Base-by-base conservation (phyloP, 2,113 vertebrate species). In the Xiphophorus couchianus region DNA sequence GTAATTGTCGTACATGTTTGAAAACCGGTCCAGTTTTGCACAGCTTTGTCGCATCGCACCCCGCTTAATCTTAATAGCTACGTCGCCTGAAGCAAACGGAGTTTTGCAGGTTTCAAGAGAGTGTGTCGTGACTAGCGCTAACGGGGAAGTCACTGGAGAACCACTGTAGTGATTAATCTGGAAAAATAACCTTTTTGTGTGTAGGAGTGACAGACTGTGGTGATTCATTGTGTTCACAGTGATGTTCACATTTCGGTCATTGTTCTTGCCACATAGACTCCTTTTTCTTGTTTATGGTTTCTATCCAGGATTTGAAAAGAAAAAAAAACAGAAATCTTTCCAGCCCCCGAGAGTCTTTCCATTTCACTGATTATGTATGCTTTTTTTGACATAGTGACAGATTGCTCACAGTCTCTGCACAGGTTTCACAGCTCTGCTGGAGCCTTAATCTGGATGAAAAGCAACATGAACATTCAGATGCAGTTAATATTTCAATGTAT, bases 91-190 rank as follows among this genome's bases (percentile, higher is more conserved):
- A 58, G 66, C 67, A 67, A 76, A 65, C 17, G 80, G 73, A 62
- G 66, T 61, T 67, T 58, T 83, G 73, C 75, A 71, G 62, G 82
- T 76, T 88, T 72, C 54, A 70, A 39, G 65, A 63, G 77, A 78
- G 80, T 70, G 73, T 63, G 85, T 86, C 84, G 88, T 91, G 91
- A 91, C 91, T 90, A 79, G 77, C 75, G 35, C 80, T 66, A 84
- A 78, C 80, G 76, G 83, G 77, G 88, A 86, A 88, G 76, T 75
- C 84, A 87, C 76, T 69, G 76, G 85, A 78, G 77, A 69, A 73
- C 73, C 51, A 73, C 86, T 74, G 78, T 80, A 69, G 85, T 78
- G 89, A 92, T 88, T 85, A 82, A 87, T 88, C 84, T 86, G 66
- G 73, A 86, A 82, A 90, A 88, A 81, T 65, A 65, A 80, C 66